Percentiles rank a stretch among this genome's conserved stretches.
phyloP scores from a whole-genome alignment of 2,888 invertebrate species.

The Drosophila prostipennis region DNA sequence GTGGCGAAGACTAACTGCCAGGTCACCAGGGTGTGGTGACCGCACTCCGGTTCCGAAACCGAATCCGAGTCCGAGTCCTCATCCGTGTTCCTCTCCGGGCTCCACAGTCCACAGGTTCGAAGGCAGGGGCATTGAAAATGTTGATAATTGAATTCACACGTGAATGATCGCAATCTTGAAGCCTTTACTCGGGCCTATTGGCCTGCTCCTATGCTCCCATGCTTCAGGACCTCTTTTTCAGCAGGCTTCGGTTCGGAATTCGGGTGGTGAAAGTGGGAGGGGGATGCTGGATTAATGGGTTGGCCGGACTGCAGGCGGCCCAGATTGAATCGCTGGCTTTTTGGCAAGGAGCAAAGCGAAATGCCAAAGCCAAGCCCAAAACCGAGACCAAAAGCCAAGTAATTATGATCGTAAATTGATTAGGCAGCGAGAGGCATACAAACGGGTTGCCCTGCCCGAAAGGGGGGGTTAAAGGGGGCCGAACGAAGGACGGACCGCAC shows the following conservation, averaged over 20 bases:
- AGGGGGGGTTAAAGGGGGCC: not conserved
- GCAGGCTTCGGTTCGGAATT: not conserved
- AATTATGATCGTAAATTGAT: slow-evolving; percentile 76
- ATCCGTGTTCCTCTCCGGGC: too few species aligned
- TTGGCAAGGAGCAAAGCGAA: slow-evolving; percentile 47
- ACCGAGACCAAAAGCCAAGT: slow-evolving; percentile 57
- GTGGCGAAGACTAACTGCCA: slow-evolving; percentile 33
- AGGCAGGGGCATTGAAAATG: slow-evolving; percentile 58
- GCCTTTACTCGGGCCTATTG: slow-evolving; percentile 60
- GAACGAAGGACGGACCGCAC: slow-evolving; percentile 16
- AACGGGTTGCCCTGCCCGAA: not conserved
- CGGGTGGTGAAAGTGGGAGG: not conserved
- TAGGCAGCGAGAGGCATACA: slow-evolving; percentile 41
- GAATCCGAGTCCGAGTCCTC: too few species aligned
- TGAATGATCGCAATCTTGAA: slow-evolving; percentile 79
- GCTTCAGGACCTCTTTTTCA: not conserved
- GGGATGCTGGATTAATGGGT: not conserved
- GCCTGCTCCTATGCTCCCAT: slow-evolving; percentile 3
- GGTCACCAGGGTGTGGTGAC: slow-evolving; percentile 3
- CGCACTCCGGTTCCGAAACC: too few species aligned
- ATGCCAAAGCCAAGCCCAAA: slow-evolving; percentile 26
- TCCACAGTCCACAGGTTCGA: not conserved
- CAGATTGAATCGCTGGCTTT: slow-evolving; percentile 59
- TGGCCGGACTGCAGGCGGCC: not conserved
- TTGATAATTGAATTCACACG: slow-evolving; percentile 83